Base-by-base conservation (phyloP, 2,113 vertebrate genomes). In the Periophthalmodon schlosseri region DNA sequence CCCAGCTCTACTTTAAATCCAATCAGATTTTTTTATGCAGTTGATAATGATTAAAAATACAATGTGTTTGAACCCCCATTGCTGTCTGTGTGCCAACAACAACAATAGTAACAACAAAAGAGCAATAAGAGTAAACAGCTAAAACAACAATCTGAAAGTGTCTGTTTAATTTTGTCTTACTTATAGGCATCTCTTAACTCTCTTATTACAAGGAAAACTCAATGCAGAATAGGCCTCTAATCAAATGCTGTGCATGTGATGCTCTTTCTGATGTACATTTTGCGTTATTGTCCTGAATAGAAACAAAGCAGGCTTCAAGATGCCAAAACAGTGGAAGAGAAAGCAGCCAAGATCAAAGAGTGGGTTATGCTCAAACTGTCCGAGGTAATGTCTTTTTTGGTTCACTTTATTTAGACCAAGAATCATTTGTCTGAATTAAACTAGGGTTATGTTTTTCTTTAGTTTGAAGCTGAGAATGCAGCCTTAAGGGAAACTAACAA, bases 311-410 rank as follows among this genome's bases (percentile, higher is more conserved):
- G 97, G 90, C 92, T 95, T 47, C 96, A 97, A 92, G 97, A 99
- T 84, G 95, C 97, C 88, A 99, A 97, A 92, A 94, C 96, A 21
- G 96, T 99, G 89, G 98, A 99, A 91, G 97, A 98, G 82, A 99
- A 99, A 94, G 98, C 98, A 71, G 96, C 96, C 47, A 99, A 97
- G 87, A 99, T 99, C 90, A 99, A 99, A 91, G 98, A 99, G 87
- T 99, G 98, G 97, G 96, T 99, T 91, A 97, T 96, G 86, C 87
- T 95, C 82, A 99, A 98, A 87, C 89, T 99, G 79, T 95, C 94
- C 65, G 97, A 99, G 96, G 98, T 99, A 93, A 61, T 94, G 91
- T 16, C 12, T 39, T 3, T 49, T 54, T 4, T 3, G 13, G 4
- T 47, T 58, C 6, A 1, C 23, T 54, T 46, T 21, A 15, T 23